Percentiles rank a stretch among this genome's conserved stretches.
Evolutionary conservation across 2,888 invertebrate genomes (phyloP).

Genomic region (Elysia crispata): DNA sequence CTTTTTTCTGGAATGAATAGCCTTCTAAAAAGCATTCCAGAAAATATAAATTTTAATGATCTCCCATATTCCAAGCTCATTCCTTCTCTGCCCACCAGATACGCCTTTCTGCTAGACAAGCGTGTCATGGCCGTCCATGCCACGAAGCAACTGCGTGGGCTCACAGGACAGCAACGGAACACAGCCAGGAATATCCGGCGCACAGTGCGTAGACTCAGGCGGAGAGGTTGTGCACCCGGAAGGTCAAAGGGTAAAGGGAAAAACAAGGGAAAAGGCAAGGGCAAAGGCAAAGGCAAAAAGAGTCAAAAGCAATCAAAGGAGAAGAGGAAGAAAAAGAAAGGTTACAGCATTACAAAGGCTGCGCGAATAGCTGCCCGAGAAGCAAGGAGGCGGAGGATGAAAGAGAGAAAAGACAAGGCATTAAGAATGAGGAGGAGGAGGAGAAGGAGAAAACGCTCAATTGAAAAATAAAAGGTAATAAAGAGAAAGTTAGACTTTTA

Average conservation of each 20-base stretch:
- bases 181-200: conserved; percentile 49
- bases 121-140: conserved; percentile 38
- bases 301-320: background rate
- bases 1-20: too few species aligned
- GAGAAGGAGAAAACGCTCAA: background rate
- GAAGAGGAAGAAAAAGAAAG: background rate
- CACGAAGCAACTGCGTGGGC: conserved; percentile 23
- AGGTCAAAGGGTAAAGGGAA: background rate
- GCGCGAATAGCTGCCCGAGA: background rate
- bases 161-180: conserved; percentile 36
- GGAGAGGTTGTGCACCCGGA: conserved; percentile 44
- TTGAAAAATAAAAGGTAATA: background rate
- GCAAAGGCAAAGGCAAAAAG: conserved; percentile 25
- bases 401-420: background rate
- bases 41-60: too few species aligned
- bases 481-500: background rate
- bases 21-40: too few species aligned
- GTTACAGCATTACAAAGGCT: background rate
- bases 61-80: background rate
- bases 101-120: conserved; percentile 55
- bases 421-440: background rate
- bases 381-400: background rate
- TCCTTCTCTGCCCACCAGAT: conserved; percentile 34
- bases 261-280: conserved; percentile 5
- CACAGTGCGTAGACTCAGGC: conserved; percentile 45